Conservation (phyloP, 2,797 vertebrate species). For the Saxicola maurus region DNA sequence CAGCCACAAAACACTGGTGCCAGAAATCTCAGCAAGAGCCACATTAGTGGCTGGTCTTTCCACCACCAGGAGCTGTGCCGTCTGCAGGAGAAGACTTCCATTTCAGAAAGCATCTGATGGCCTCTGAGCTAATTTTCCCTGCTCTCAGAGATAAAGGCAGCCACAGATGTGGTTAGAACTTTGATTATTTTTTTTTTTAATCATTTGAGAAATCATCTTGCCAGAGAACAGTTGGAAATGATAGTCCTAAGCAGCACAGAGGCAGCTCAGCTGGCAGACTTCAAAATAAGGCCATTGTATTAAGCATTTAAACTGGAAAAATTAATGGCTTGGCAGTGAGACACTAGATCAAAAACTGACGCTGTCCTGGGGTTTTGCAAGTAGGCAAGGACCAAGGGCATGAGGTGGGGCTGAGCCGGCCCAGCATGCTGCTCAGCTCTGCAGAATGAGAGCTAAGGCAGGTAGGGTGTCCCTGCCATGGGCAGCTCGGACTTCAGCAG, state of each 20-base stretch:
- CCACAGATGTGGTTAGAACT: constrained; percentile 20
- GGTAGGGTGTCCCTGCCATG: accelerated
- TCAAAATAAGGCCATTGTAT: constrained; percentile 8
- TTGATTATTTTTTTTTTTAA: constrained; percentile 5
- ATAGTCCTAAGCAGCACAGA: neutral
- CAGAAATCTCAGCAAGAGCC: constrained; percentile 1
- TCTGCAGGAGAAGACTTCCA: constrained; percentile 2
- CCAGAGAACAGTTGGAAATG: constrained; percentile 32
- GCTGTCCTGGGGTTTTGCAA: neutral
- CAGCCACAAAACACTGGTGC: neutral
- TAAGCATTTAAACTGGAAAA: constrained; percentile 6
- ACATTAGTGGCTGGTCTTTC: constrained; percentile 25
- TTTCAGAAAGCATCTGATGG: neutral
- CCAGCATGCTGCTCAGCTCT: neutral
- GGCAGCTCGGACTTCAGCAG: neutral
- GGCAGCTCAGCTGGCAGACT: constrained; percentile 11
- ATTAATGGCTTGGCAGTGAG: neutral
- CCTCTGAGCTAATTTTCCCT: neutral
- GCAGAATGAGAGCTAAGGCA: neutral
- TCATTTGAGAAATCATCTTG: constrained; percentile 35
- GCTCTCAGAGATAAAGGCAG: neutral
- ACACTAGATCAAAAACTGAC: neutral
- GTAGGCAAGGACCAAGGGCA: neutral
- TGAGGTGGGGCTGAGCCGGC: neutral
- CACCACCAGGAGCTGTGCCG: neutral